Evolutionary conservation across 2,888 invertebrate genomes (phyloP).

Genomic region (Himalopsyche tibetana): DNA sequence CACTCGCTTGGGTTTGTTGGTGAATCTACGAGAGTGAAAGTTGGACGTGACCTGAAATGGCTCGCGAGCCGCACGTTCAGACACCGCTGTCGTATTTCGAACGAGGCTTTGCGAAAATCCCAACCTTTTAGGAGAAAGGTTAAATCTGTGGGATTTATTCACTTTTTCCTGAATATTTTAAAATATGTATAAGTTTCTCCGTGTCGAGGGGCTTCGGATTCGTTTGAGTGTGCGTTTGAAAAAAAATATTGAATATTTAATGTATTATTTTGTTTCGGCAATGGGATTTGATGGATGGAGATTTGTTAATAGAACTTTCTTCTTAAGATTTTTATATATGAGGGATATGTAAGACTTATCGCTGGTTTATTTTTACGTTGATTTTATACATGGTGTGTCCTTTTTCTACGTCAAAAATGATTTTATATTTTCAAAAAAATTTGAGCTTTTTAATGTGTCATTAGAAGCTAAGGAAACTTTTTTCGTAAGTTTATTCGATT

Average conservation of each 20-base stretch:
- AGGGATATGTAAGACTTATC: conserved; percentile 30
- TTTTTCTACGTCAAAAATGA: neutral
- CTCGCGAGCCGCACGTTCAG: conserved; percentile 48
- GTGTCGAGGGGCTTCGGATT: conserved; percentile 44
- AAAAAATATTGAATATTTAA: conserved; percentile 56
- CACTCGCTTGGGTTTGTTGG: conserved; percentile 32
- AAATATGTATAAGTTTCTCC: conserved; percentile 55
- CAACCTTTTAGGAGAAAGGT: conserved; percentile 62
- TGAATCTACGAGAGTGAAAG: conserved; percentile 53
- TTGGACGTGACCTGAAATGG: conserved; percentile 50
- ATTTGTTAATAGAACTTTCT: conserved; percentile 27
- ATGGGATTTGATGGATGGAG: conserved; percentile 37
- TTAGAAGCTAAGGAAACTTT: too few relatives aligned
- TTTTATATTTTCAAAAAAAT: too few relatives aligned
- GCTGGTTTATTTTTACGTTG: conserved; percentile 4
- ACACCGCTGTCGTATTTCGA: conserved; percentile 54
- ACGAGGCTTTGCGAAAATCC: conserved; percentile 58
- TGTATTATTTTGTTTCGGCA: conserved; percentile 52
- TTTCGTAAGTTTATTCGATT: too few relatives aligned
- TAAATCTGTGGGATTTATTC: conserved; percentile 64
- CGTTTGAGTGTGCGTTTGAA: conserved; percentile 56
- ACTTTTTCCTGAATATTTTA: conserved; percentile 62
- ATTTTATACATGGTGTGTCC: conserved; percentile 9
- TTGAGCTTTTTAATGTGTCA: too few relatives aligned
- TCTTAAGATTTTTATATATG: conserved; percentile 31